Evolutionary conservation across 2,113 vertebrate species (phyloP).

Genomic region (Pluvianellus socialis): DNA sequence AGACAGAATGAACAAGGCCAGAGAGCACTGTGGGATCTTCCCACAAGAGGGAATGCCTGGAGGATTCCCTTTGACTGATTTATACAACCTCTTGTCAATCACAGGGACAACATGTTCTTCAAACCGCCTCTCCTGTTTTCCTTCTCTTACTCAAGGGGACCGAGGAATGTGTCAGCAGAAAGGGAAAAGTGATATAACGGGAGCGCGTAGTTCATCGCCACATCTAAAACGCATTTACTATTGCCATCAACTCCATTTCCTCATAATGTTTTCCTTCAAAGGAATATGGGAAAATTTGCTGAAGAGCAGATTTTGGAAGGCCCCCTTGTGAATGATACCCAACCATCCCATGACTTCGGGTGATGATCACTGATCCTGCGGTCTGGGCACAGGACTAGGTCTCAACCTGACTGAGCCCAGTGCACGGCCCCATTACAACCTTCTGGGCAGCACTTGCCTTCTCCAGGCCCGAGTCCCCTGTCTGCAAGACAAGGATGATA

Average conservation of each 20-base stretch:
- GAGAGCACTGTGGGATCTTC: constrained; percentile 64
- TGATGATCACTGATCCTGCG: background rate
- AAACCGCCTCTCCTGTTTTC: constrained; percentile 66
- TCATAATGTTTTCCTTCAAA: background rate
- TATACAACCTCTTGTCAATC: constrained; percentile 69
- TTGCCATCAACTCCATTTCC: constrained; percentile 26
- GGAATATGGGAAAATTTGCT: constrained; percentile 10
- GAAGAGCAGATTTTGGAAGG: constrained; percentile 28
- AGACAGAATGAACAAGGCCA: constrained; percentile 51
- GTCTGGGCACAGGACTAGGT: background rate
- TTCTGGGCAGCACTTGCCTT: background rate
- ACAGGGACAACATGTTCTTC: constrained; percentile 59
- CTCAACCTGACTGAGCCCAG: background rate
- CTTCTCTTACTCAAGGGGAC: constrained; percentile 54
- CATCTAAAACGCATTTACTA: constrained; percentile 37
- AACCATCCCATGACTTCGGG: background rate
- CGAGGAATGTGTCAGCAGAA: constrained; percentile 27
- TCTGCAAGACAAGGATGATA: background rate
- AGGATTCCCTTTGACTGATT: constrained; percentile 74
- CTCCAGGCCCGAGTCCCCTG: background rate
- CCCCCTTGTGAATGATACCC: background rate
- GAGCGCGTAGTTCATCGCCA: constrained; percentile 16
- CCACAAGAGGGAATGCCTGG: constrained; percentile 69
- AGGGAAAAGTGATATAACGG: constrained; percentile 26
- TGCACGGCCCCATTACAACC: background rate